Percentiles rank a stretch among this genome's conserved stretches.
phyloP scores from a whole-genome alignment of 1,140 invertebrate genomes.

The Vollenhovia emeryi region DNA sequence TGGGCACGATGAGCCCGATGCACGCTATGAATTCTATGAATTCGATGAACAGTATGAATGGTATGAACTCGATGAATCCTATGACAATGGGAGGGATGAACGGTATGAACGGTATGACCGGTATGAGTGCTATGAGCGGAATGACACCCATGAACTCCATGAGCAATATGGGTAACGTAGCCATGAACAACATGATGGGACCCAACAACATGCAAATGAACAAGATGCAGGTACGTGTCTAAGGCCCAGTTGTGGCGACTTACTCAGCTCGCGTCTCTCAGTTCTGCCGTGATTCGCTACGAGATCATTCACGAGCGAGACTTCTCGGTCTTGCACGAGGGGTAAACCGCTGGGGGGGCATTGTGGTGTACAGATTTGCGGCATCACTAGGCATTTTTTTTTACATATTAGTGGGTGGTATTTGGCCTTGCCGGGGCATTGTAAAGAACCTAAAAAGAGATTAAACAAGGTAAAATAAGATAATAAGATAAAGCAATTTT shows the following conservation, averaged over 20 bases:
- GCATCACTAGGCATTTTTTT: no score
- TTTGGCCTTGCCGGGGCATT: no score
- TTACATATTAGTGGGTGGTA: no score
- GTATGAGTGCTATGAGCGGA: slow-evolving; percentile 84
- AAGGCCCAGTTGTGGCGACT: not conserved
- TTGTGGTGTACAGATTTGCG: no score
- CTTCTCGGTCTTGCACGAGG: no score
- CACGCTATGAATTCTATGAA: slow-evolving; percentile 82
- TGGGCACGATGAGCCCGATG: slow-evolving; percentile 84
- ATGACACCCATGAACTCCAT: slow-evolving; percentile 87
- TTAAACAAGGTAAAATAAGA: no score
- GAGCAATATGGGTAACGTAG: slow-evolving; percentile 89
- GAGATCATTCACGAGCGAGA: not conserved
- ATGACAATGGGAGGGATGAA: slow-evolving; percentile 87
- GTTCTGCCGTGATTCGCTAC: not conserved
- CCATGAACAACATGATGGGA: slow-evolving; percentile 89
- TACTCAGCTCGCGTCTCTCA: not conserved
- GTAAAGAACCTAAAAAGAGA: no score
- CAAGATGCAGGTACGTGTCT: slow-evolving; percentile 86
- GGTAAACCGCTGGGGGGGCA: no score
- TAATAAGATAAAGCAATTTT: no score
- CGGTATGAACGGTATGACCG: slow-evolving; percentile 65
- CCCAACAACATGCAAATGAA: slow-evolving; percentile 85
- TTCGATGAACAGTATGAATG: slow-evolving; percentile 85
- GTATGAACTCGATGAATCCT: slow-evolving; percentile 84